A percentile compares a stretch with the other conserved stretches of the same genome.
phyloP scores from a whole-genome alignment of 2,113 vertebrate species.

The Notiomystis cincta region DNA sequence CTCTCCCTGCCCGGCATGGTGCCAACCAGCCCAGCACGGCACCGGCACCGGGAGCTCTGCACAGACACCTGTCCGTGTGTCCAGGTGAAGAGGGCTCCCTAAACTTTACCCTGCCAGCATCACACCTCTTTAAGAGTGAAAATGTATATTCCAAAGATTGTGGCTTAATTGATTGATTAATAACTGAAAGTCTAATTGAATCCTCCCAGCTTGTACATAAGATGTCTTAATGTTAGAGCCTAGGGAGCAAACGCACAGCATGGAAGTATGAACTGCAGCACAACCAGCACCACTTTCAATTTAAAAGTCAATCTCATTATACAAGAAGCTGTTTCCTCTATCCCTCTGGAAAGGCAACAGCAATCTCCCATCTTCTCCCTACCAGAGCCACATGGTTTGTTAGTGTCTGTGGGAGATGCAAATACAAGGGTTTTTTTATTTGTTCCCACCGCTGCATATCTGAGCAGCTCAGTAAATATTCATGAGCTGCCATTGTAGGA shows the following conservation, averaged over 20 bases:
- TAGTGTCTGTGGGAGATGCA: constrained; percentile 70
- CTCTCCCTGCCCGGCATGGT: rapidly evolving
- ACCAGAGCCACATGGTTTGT: constrained; percentile 54
- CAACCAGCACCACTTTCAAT: constrained; percentile 62
- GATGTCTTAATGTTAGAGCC: constrained; percentile 76
- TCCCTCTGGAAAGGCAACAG: constrained; percentile 60
- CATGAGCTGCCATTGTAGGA: constrained; percentile 65
- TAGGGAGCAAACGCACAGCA: constrained; percentile 71
- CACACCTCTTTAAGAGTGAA: constrained; percentile 69
- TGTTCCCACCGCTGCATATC: constrained; percentile 61
- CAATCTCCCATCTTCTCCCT: constrained; percentile 40
- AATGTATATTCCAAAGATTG: constrained; percentile 67
- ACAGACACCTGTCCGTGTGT: background rate
- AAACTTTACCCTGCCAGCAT: background rate
- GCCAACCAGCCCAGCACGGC: rapidly evolving
- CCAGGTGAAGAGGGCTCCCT: background rate
- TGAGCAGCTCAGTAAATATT: constrained; percentile 72
- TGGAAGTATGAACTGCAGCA: constrained; percentile 62
- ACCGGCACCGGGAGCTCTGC: background rate
- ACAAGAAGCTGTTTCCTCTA: constrained; percentile 64
- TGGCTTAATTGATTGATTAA: constrained; percentile 79
- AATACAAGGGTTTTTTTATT: constrained; percentile 64
- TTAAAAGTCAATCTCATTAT: constrained; percentile 78
- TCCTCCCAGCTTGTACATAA: constrained; percentile 70
- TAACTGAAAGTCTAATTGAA: constrained; percentile 76